A percentile compares a stretch with the other conserved stretches of the same genome.
phyloP scores from a whole-genome alignment of 2,888 invertebrate genomes.

The Leptinotarsa rubiginosa region DNA sequence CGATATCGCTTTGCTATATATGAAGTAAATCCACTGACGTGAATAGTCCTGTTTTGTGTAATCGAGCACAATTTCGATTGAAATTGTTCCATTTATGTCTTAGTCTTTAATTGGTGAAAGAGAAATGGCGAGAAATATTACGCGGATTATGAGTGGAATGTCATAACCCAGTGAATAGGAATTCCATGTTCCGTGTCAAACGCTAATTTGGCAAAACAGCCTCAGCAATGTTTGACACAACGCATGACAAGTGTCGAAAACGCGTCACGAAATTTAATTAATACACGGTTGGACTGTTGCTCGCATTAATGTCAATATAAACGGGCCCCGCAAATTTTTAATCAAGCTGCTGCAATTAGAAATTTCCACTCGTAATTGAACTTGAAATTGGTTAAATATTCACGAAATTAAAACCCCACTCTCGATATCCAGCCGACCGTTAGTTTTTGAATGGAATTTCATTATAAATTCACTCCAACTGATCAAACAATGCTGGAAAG shows the following conservation, averaged over 20 bases:
- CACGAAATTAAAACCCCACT: conserved; percentile 52
- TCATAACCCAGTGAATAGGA: conserved; percentile 42
- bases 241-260: conserved; percentile 60
- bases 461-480: conserved; percentile 24
- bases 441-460: conserved; percentile 37
- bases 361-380: conserved; percentile 57
- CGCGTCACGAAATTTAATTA: conserved; percentile 61
- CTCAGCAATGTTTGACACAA: conserved; percentile 61
- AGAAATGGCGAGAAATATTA: conserved; percentile 36
- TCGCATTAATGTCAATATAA: conserved; percentile 62
- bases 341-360: conserved; percentile 60
- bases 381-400: conserved; percentile 58
- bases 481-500: neutral
- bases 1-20: too few relatives aligned
- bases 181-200: conserved; percentile 52
- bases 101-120: conserved; percentile 37
- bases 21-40: neutral
- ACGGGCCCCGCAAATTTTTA: conserved; percentile 61
- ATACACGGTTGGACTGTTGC: conserved; percentile 55
- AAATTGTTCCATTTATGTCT: conserved; percentile 30
- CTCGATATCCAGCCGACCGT: conserved; percentile 36
- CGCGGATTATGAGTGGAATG: conserved; percentile 43
- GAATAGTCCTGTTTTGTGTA: neutral
- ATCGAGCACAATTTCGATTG: neutral
- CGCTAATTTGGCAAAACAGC: conserved; percentile 56